Evolutionary conservation across 2,888 invertebrate genomes (phyloP).

Genomic region (Cyrtodaria siliqua): DNA sequence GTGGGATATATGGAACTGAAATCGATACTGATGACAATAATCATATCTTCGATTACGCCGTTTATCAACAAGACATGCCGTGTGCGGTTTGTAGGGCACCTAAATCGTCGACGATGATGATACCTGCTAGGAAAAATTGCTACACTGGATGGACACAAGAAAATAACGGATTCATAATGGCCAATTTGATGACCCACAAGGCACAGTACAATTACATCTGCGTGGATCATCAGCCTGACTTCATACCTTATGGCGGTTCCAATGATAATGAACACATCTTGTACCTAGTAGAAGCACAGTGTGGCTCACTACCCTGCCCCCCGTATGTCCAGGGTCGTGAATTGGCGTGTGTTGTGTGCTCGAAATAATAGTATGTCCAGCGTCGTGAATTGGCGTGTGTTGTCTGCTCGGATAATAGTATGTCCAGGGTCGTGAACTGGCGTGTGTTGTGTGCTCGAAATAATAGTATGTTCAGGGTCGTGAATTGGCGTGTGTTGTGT

Average conservation of each 20-base stretch:
- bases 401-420: too few relatives aligned
- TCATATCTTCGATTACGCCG: slow-evolving; percentile 1
- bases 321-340: slow-evolving; percentile 18
- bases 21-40: slow-evolving; percentile 9
- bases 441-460: too few relatives aligned
- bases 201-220: slow-evolving; percentile 10
- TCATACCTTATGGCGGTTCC: slow-evolving; percentile 13
- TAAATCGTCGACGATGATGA: slow-evolving; percentile 2
- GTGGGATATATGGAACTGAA: slow-evolving; percentile 10
- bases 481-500: too few relatives aligned
- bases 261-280: slow-evolving; percentile 17
- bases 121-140: slow-evolving; percentile 9
- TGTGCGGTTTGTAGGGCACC: slow-evolving; percentile 17
- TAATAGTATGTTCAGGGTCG: too few relatives aligned
- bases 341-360: slow-evolving; percentile 21
- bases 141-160: slow-evolving; percentile 22
- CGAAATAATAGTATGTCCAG: too few relatives aligned
- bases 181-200: neutral
- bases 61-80: slow-evolving; percentile 27
- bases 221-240: slow-evolving; percentile 16
- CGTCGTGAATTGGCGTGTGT: too few relatives aligned
- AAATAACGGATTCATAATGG: slow-evolving; percentile 12
- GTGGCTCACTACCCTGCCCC: slow-evolving; percentile 21
- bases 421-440: too few relatives aligned
- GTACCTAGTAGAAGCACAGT: slow-evolving; percentile 14